phyloP scores from a whole-genome alignment of 1,140 invertebrate species.

The Chelonus insularis region DNA sequence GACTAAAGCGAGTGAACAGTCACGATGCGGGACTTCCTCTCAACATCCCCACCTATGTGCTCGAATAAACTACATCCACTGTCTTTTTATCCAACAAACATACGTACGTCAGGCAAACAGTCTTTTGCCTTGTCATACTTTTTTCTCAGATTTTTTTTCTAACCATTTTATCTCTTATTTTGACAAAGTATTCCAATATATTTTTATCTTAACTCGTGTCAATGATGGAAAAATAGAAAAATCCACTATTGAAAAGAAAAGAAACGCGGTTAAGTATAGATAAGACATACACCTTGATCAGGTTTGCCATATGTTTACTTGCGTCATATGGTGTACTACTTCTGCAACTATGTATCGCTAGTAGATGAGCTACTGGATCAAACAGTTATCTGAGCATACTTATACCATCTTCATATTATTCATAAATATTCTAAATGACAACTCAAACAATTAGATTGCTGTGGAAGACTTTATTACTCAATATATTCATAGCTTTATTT shows the following conservation, averaged over 20 bases:
- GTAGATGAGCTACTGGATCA: conserved; percentile 12
- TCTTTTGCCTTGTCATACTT: too few species aligned
- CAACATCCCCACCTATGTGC: conserved; percentile 41
- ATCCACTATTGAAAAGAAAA: background rate
- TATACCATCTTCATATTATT: background rate
- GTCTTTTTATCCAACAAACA: conserved; percentile 31
- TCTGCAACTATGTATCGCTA: conserved; percentile 10
- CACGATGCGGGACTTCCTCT: conserved; percentile 42
- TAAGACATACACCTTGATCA: conserved; percentile 20
- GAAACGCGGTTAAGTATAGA: conserved; percentile 13
- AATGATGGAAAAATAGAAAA: background rate
- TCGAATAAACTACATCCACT: conserved; percentile 48
- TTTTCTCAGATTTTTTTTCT: too few species aligned
- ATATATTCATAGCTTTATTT: too few species aligned
- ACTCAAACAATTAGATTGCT: too few species aligned
- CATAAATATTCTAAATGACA: too few species aligned
- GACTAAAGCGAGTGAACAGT: conserved; percentile 50
- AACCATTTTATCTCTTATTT: too few species aligned
- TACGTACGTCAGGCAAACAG: too few species aligned
- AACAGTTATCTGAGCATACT: conserved; percentile 20
- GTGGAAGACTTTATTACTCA: too few species aligned
- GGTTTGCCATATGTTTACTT: conserved; percentile 36
- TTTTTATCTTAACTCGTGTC: too few species aligned
- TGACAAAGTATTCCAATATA: too few species aligned
- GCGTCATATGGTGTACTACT: conserved; percentile 30